These are phyloP conservation scores for Tachysurus vachellii DNA, from an alignment of 2,113 vertebrate genomes.

Conservation along the genomic window DNA sequence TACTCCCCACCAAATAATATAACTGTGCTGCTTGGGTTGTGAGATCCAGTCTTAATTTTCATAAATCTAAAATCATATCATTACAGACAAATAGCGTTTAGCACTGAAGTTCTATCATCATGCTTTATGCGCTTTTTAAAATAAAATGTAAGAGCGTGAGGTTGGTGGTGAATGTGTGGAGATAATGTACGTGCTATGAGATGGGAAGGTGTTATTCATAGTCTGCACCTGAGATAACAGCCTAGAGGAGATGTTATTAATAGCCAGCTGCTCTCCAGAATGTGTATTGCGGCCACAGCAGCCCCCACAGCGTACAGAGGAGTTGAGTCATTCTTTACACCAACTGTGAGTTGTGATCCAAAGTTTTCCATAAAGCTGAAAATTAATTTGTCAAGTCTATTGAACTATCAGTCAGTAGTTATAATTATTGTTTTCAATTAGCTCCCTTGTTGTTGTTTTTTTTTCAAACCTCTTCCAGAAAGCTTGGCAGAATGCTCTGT, in stretches of 20 bases:
- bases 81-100: conserved; percentile 29
- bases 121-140: conserved; percentile 29
- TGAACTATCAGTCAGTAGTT: not conserved
- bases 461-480: not conserved
- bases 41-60: conserved; percentile 49
- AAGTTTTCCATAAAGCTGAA: conserved; percentile 15
- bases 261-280: conserved; percentile 31
- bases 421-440: not conserved
- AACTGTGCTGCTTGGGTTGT: conserved; percentile 17
- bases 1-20: conserved; percentile 10
- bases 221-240: conserved; percentile 44
- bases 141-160: conserved; percentile 20
- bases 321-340: conserved; percentile 27
- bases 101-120: conserved; percentile 1
- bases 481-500: conserved; percentile 79
- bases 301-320: conserved; percentile 19
- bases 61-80: conserved; percentile 36
- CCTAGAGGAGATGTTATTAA: conserved; percentile 44
- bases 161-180: conserved; percentile 29
- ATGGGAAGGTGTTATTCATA: conserved; percentile 40
- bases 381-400: not conserved
- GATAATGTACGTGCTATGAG: conserved; percentile 29
- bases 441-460: not conserved
- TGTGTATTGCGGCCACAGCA: conserved; percentile 34
- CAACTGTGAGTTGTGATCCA: conserved; percentile 5